Base-by-base conservation (phyloP, 2,888 invertebrate species). In the Pedicia rivosa region DNA sequence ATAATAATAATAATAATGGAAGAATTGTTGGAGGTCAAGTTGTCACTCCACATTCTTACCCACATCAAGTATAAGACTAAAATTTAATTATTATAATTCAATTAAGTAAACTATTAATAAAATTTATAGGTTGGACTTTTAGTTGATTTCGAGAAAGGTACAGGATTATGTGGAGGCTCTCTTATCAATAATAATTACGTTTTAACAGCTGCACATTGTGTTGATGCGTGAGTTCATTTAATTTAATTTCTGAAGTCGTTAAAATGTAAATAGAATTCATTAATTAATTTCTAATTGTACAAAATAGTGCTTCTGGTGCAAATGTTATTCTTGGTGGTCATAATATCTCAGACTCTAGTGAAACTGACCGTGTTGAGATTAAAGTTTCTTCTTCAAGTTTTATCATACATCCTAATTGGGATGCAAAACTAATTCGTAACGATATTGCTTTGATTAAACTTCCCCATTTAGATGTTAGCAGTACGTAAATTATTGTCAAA, bases 361-460 rank as follows among this genome's bases (percentile, higher is more conserved):
- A 28, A 28, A 54, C 52, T 5, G 46, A 43, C 17, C 53, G 52
- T 27, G 54, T 47, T 24, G 10, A n/a, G 4, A n/a, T 24, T 5
- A 24, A 24, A 10, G 24, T 24, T 24, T 10, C 8, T 24, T 24
- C n/a, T 7, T n/a, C n/a, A n/a, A n/a, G n/a, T n/a, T 24, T 24
- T n/a, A n/a, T 24, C 8, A 24, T 12, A 9, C 38, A 38, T 29
- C 38, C 38, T n/a, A 10, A 38, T 4, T 38, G 34, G 27, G 20
- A 31, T 19, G 24, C 12, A 4, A 4, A 10, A 4, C 45, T 44
- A 15, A 47, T 53, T 26, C 32, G 39, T 5, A 53, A 59, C 41
- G 59, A 61, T 43, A 48, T 61, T 29, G 59, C 56, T n/a, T 39
- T 59, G 5, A 42, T 59, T 25, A 41, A 44, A 15, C 42, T 61